Base-by-base conservation (phyloP, 2,888 invertebrate species). In the Helleia helle region DNA sequence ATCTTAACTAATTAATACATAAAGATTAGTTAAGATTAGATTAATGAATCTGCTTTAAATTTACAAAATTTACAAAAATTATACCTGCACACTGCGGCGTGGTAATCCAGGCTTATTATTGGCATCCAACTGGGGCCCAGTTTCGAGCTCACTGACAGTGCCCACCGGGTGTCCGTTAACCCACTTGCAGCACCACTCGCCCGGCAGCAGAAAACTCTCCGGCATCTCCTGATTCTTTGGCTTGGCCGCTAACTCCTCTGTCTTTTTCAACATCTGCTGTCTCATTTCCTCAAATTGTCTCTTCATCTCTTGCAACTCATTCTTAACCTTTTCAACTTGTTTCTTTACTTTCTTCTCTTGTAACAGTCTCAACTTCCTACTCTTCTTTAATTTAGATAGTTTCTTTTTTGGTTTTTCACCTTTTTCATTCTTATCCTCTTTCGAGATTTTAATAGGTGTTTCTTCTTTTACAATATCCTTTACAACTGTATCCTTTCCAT, bases 141-240 rank as follows among this genome's bases (percentile, higher is more conserved):
- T 49, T 42, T 69, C 71, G 15, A 88, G 59, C 51, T 83, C 80
- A 56, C 75, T 59, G 63, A 86, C 85, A 5, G 62, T 63, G 0
- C 91, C 91, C 28, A 90, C 86, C 0, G 91, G 91, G 57, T 88
- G 88, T 22, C 90, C 90, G 50, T 91, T 88, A n/a, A 89, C 79
- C 91, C 91, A 92, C 49, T 86, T 87, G 53, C 87, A 90, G 48
- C 88, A 87, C 89, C 89, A 89, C 61, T 89, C 89, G 1, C 87
- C 87, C n/a, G 77, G 71, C 53, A 70, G 39, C 40, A 80, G 51
- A 48, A 62, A 67, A 25, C 62, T 68, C 46, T 71, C 73, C 3
- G 71, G 66, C 61, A 75, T 55, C 48, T 59, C 61, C 7, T 47
- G 36, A 1, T 50, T 27, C 42, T n/a, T n/a, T n/a, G n/a, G n/a